Base-by-base conservation (phyloP, 2,888 invertebrate genomes). In the Hydriomena furcata region DNA sequence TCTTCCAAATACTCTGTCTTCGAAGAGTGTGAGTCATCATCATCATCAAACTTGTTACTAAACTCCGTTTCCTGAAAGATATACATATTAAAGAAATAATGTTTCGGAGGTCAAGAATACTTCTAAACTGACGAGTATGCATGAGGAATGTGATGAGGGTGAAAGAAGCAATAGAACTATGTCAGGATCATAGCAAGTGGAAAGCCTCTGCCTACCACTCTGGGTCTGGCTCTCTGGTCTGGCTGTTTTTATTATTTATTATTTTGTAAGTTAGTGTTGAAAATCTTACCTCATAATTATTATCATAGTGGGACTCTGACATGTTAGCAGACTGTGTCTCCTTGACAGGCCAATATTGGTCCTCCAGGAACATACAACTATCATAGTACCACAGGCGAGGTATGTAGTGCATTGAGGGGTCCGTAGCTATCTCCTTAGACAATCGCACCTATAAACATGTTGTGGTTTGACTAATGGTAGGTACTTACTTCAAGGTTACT, bases 341-440 rank as follows among this genome's bases (percentile, higher is more conserved):
- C n/a, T 36, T 44, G 7, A n/a, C 1, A 21, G 44, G 44, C 7
- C 23, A 23, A 13, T 44, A 44, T 1, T 44, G 52, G 13, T 50
- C 38, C 5, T 50, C 45, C 2, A 56, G 32, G 30, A 56, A 56
- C 11, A 27, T 27, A 8, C 52, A 28, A 4, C 27, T 37, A 7
- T 50, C 36, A 31, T 52, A 56, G 37, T 56, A 56, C 56, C 56
- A 56, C 30, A 56, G 32, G 1, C 21, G 31, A 1, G 56, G 56
- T 3, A 32, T 23, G 37, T 53, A 50, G 7, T 32, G 27, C 6
- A 28, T 31, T 3, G 36, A 28, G 3, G 43, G 17, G 7, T 41
- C 40, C 6, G 35, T 17, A 1, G 36, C 37, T 13, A 10, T 42
- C 24, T 10, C 36, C 12, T 48, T 49, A 5, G 56, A 56, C 5